phyloP scores from a whole-genome alignment of 1,140 invertebrate species.

The Rhopalosiphum maidis region DNA sequence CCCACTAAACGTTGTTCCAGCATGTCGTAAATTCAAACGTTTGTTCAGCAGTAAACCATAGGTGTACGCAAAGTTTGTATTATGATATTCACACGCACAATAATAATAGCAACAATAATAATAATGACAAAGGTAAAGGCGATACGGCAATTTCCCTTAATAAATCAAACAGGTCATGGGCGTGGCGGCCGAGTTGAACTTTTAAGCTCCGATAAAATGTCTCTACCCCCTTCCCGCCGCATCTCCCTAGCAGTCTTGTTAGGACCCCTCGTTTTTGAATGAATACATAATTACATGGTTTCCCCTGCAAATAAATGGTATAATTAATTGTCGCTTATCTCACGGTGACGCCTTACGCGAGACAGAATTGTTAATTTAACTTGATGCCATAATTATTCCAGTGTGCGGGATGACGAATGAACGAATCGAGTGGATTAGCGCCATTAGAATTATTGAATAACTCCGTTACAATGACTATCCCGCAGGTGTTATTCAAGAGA shows the following conservation, averaged over 20 bases:
- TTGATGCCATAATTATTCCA: background rate
- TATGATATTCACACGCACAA: slow-evolving; percentile 36
- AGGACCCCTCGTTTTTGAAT: slow-evolving; percentile 47
- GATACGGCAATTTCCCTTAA: slow-evolving; percentile 38
- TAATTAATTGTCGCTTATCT: slow-evolving; percentile 50
- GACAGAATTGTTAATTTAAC: slow-evolving; percentile 29
- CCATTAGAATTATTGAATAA: background rate
- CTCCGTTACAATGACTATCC: background rate
- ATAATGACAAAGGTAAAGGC: slow-evolving; percentile 36
- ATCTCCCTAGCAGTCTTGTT: background rate
- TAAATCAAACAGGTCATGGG: slow-evolving; percentile 53
- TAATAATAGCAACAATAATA: slow-evolving; percentile 24
- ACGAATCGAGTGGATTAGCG: background rate
- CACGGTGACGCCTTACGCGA: background rate
- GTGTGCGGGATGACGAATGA: background rate
- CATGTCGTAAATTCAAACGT: background rate
- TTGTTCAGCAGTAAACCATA: background rate
- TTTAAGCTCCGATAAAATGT: slow-evolving; percentile 44
- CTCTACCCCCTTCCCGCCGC: background rate
- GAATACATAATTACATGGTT: slow-evolving; percentile 48
- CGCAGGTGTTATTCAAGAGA: background rate
- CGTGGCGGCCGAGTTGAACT: slow-evolving; percentile 39
- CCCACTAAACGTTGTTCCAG: slow-evolving; percentile 18
- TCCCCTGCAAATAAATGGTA: slow-evolving; percentile 17
- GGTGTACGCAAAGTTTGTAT: slow-evolving; percentile 6